phyloP scores from a whole-genome alignment of 2,113 vertebrate species.

The Cyprinodon brontotheroides region DNA sequence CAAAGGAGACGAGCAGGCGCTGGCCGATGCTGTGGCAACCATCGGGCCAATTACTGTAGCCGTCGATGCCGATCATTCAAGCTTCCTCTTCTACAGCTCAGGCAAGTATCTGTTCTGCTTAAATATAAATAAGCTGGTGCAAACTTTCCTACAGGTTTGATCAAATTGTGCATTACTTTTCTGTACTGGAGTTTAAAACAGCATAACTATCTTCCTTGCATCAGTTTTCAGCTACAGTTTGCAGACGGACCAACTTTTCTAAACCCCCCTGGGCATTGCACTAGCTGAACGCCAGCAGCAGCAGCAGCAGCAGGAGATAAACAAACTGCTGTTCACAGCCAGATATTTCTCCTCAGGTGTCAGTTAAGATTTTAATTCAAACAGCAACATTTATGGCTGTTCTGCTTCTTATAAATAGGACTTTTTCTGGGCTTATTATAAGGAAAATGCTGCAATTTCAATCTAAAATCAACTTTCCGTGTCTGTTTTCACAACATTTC shows the following conservation, averaged over 20 bases:
- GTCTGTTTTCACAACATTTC: neutral
- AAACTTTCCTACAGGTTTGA: too few species aligned
- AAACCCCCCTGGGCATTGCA: neutral
- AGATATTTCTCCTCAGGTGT: neutral
- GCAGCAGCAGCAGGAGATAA: too few species aligned
- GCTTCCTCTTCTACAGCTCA: slow-evolving; percentile 83
- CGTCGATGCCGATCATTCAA: slow-evolving; percentile 78
- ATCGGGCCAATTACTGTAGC: slow-evolving; percentile 82
- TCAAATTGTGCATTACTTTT: neutral
- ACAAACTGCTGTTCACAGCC: neutral
- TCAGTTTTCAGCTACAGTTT: neutral
- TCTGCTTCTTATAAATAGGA: neutral
- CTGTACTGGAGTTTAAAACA: neutral
- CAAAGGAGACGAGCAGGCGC: slow-evolving; percentile 77
- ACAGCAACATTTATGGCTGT: neutral
- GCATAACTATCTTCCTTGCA: neutral
- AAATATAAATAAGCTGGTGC: too few species aligned
- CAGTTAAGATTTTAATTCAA: neutral
- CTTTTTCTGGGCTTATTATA: too few species aligned
- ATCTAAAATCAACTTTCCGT: neutral
- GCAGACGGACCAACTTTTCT: neutral
- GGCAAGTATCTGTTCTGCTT: slow-evolving; percentile 47
- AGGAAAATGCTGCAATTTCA: neutral
- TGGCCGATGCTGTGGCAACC: slow-evolving; percentile 80
- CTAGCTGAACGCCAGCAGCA: neutral